phyloP scores from a whole-genome alignment of 2,797 vertebrate genomes.

The Lagodon rhomboides region DNA sequence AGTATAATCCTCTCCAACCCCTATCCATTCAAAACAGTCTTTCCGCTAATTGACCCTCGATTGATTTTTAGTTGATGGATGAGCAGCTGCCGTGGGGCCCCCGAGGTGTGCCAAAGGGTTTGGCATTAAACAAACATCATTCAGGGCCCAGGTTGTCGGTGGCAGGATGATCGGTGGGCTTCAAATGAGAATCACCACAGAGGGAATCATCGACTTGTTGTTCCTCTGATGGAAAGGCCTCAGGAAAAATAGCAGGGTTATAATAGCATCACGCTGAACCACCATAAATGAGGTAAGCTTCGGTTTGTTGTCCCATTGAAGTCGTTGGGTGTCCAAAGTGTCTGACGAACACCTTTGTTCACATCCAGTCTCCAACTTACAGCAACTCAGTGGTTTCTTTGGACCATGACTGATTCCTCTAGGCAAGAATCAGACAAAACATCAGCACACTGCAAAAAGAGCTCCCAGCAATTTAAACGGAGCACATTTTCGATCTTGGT shows the following conservation, averaged over 20 bases:
- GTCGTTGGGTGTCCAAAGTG: not conserved
- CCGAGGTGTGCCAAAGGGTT: not conserved
- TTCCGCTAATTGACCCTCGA: conserved; percentile 10
- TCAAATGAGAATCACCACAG: not conserved
- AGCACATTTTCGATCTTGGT: too few species aligned
- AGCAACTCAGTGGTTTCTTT: too few species aligned
- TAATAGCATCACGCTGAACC: not conserved
- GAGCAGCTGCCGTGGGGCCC: not conserved
- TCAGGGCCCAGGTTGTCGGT: not conserved
- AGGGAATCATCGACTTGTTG: not conserved
- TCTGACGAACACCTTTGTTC: not conserved
- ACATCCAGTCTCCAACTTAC: not conserved
- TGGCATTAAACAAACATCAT: not conserved
- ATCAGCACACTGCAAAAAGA: too few species aligned
- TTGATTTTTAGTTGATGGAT: conserved; percentile 41
- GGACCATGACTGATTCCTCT: too few species aligned
- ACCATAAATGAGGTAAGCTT: too few species aligned
- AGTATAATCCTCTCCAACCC: not conserved
- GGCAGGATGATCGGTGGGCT: not conserved
- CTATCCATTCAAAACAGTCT: not conserved
- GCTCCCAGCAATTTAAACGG: too few species aligned
- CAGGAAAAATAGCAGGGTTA: too few species aligned
- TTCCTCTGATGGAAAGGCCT: not conserved
- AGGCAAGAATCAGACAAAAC: too few species aligned
- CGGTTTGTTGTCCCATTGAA: too few species aligned